These are phyloP conservation scores for Sorex maritimensis DNA, from an alignment of 2,797 vertebrate genomes.

Conservation along the genomic window DNA sequence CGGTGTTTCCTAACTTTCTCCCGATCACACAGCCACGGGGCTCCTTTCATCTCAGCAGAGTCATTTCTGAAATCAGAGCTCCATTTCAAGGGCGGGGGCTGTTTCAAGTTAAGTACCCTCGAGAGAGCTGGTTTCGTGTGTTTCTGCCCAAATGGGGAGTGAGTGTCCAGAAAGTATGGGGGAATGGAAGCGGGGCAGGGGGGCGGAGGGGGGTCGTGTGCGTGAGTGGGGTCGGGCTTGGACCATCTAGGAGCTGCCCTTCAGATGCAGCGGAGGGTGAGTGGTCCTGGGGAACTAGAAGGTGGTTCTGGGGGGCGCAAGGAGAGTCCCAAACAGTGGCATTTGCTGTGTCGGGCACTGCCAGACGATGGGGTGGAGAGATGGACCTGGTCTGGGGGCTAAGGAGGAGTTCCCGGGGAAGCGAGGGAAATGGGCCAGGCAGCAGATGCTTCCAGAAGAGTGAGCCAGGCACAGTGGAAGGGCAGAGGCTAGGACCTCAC, in stretches of 20 bases:
- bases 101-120: constrained; percentile 73
- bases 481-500: neutral
- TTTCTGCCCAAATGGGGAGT: constrained; percentile 65
- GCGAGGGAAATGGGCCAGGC: neutral
- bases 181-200: neutral
- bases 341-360: neutral
- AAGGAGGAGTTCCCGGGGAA: neutral
- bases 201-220: neutral
- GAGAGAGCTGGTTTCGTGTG: constrained; percentile 49
- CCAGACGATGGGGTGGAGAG: neutral
- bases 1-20: constrained; percentile 68
- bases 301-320: neutral
- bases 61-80: constrained; percentile 79
- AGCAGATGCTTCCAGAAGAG: too few species aligned
- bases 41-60: constrained; percentile 75
- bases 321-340: neutral
- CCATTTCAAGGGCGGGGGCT: constrained; percentile 71
- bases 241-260: neutral
- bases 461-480: rapidly evolving
- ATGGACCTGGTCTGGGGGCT: neutral
- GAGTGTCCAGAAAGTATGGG: constrained; percentile 39
- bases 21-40: constrained; percentile 56
- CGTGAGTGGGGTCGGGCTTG: neutral
- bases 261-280: neutral
- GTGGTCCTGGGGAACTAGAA: neutral